Base-by-base conservation (phyloP, 1,140 invertebrate species). In the Drosophila setifemur region DNA sequence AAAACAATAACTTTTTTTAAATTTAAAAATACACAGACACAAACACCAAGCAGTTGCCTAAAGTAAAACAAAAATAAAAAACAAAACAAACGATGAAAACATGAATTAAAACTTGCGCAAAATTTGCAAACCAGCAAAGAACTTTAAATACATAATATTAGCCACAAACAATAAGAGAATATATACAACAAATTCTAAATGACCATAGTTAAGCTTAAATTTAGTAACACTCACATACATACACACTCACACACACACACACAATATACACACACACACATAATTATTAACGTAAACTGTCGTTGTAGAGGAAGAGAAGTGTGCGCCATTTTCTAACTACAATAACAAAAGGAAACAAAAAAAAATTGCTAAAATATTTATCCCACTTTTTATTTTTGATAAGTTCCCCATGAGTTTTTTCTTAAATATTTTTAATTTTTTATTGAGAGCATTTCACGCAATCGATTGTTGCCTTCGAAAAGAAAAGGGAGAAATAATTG, bases 131-230 rank as follows among this genome's bases (percentile, higher is more conserved):
- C 78, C 79, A 85, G 81, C 79, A 85, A 74, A 83, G 29, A 83
- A 83, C 79, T 83, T 83, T 83, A 83, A 79, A 70, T 78, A 66
- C 67, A 79, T 73, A 68, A 57, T 83, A 77, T 61, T 69, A 78
- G 71, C 71, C 49, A 77, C 70, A 77, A 71, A 72, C 55, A 72
- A 85, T 78, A 78, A 83, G 67, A 63, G 60, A 73, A 73, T 49
- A 79, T 79, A 73, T 83, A 83, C 79, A 73, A 83, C 70, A 79
- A 83, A 83, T 83, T 83, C 79, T 83, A 83, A 83, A 85, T 83
- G 81, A 85, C 74, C 81, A 83, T 83, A 83, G 75, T 83, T 83
- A 83, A 83, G 79, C 75, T 85, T 83, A 83, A 79, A 63, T 68
- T 86, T 83, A 83, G 79, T 83, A 71, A 73, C 48, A 82, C 71